Conservation (phyloP, 2,888 invertebrate species). For the Papilio protenor region DNA sequence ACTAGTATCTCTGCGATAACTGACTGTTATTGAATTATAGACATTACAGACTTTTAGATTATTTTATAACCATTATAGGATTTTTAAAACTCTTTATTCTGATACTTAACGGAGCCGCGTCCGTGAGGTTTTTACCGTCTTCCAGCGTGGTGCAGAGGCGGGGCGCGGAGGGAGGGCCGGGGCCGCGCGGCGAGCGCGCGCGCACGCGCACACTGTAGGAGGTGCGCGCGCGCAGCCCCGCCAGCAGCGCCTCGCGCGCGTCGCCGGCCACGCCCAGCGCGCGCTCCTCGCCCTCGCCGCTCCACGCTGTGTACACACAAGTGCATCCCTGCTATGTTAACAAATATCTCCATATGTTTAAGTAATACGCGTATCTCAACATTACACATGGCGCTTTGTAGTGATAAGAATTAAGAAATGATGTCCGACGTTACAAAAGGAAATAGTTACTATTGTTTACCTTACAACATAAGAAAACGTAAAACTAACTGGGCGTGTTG, state of each 20-base stretch:
- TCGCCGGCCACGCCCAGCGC: constrained; percentile 49
- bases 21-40: not conserved
- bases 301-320: constrained; percentile 49
- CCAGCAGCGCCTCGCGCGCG: constrained; percentile 81
- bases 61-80: no score
- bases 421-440: not conserved
- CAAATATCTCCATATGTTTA: no score
- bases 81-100: no score
- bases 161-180: constrained; percentile 89
- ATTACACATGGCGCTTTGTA: not conserved
- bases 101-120: not conserved
- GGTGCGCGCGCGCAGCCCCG: constrained; percentile 89
- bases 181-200: constrained; percentile 90
- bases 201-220: constrained; percentile 93
- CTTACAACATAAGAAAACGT: not conserved
- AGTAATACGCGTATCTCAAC: no score
- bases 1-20: no score
- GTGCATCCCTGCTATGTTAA: not conserved
- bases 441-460: not conserved
- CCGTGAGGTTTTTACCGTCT: constrained; percentile 84
- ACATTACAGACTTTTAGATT: no score
- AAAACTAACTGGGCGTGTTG: constrained; percentile 56
- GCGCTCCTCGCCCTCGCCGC: constrained; percentile 48
- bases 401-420: not conserved
- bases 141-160: constrained; percentile 90